Percentiles rank a stretch among this genome's conserved stretches.
These are phyloP conservation scores for Thinocorus orbignyianus DNA, from an alignment of 2,113 vertebrate species.

Conservation along the genomic window DNA sequence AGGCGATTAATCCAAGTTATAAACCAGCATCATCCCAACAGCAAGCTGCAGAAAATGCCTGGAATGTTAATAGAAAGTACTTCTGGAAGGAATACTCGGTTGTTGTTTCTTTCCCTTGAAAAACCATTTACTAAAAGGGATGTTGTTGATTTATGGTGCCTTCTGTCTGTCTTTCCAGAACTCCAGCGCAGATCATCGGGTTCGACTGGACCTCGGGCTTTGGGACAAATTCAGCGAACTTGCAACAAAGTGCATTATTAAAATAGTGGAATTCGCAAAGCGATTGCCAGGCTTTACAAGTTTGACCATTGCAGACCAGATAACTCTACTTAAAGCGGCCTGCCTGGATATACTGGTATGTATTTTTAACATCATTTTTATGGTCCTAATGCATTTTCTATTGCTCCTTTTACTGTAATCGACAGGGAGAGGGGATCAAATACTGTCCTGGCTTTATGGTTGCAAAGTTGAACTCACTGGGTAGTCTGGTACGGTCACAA, in stretches of 20 bases:
- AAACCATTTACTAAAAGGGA: neutral
- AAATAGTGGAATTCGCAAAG: conserved; percentile 99
- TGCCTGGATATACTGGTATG: conserved; percentile 95
- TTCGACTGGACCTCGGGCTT: conserved; percentile 94
- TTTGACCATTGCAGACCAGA: conserved; percentile 94
- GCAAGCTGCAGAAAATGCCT: conserved; percentile 24
- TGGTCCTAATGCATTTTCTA: neutral
- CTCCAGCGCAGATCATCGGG: conserved; percentile 94
- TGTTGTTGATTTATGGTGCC: neutral
- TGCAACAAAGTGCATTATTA: conserved; percentile 99
- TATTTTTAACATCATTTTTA: neutral
- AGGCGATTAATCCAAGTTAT: conserved; percentile 26
- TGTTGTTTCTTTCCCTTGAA: neutral
- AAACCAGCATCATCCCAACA: conserved; percentile 2
- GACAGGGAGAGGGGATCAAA: neutral
- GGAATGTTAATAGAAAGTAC: neutral
- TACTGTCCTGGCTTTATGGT: neutral
- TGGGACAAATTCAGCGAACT: conserved; percentile 99
- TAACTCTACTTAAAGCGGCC: conserved; percentile 93
- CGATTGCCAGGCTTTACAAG: conserved; percentile 94
- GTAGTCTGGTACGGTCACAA: rapidly evolving
- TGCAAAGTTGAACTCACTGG: neutral
- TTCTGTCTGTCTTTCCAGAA: conserved; percentile 80
- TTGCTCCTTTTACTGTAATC: neutral
- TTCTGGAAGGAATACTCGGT: neutral